These are phyloP conservation scores for Caloenas nicobarica DNA, from an alignment of 2,113 vertebrate genomes.

Conservation along the genomic window DNA sequence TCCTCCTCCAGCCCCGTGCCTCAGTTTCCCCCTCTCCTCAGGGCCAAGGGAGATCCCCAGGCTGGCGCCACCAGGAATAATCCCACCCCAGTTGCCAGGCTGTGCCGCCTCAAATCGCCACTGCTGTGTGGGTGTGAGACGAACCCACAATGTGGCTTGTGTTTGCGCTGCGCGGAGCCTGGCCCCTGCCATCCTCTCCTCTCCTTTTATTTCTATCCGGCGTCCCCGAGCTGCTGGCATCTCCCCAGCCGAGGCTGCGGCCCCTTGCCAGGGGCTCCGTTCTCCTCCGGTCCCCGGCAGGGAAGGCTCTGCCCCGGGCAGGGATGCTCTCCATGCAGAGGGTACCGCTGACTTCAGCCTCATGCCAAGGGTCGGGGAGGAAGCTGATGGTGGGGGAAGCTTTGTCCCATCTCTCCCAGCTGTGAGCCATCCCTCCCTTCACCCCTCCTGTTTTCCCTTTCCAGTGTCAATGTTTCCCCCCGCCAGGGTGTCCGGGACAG, in stretches of 20 bases:
- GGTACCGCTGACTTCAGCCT: neutral
- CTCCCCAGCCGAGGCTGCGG: neutral
- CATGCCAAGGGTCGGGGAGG: neutral
- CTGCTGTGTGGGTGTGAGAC: neutral
- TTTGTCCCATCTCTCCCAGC: neutral
- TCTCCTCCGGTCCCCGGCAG: neutral
- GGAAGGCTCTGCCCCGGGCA: neutral
- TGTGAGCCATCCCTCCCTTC: neutral
- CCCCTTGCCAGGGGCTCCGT: neutral
- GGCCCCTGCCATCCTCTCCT: neutral
- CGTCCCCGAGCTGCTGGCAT: neutral
- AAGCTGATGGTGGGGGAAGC: neutral
- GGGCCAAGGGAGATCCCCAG: neutral
- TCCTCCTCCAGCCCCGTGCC: neutral
- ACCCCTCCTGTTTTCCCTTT: neutral
- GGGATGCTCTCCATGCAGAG: neutral
- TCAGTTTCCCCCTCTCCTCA: neutral
- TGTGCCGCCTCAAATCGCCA: accelerated
- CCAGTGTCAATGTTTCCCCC: neutral
- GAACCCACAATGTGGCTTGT: neutral
- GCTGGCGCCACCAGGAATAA: accelerated
- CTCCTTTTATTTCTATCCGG: neutral
- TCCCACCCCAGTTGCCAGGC: neutral
- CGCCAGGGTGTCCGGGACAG: neutral
- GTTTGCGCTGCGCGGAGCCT: neutral